Percentiles rank a stretch among this genome's conserved stretches.
phyloP scores from a whole-genome alignment of 2,888 invertebrate genomes.

The Sinohyriopsis cumingii region DNA sequence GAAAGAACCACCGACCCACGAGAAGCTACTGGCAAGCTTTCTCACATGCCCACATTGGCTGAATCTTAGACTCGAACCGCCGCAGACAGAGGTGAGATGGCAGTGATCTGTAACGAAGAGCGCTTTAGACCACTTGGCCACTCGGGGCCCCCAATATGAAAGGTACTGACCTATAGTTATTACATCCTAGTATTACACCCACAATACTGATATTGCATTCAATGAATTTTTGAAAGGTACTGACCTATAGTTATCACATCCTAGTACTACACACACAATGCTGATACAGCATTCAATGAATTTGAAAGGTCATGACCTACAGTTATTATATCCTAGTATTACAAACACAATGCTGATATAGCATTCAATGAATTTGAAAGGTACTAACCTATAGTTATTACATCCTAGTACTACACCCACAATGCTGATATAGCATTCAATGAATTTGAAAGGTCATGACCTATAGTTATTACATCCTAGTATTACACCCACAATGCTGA shows the following conservation, averaged over 20 bases:
- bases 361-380: neutral
- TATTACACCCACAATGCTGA: neutral
- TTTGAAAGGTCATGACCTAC: conserved; percentile 52
- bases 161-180: neutral
- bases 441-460: neutral
- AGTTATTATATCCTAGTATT: conserved; percentile 46
- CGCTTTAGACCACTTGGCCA: too few relatives aligned
- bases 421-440: conserved; percentile 1
- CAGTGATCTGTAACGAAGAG: too few relatives aligned
- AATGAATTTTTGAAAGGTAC: neutral
- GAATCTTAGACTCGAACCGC: too few relatives aligned
- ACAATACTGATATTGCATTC: neutral
- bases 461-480: neutral
- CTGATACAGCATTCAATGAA: neutral
- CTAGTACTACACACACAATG: neutral
- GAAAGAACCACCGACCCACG: too few relatives aligned
- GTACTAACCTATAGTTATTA: neutral
- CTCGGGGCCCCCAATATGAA: too few relatives aligned
- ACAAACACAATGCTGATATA: neutral
- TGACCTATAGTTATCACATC: neutral
- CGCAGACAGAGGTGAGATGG: too few relatives aligned
- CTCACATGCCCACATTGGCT: too few relatives aligned
- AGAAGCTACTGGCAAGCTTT: too few relatives aligned
- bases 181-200: too few relatives aligned
- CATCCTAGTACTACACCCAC: too few relatives aligned